Conservation (phyloP, 1,140 invertebrate species). For the Grapholita molesta region DNA sequence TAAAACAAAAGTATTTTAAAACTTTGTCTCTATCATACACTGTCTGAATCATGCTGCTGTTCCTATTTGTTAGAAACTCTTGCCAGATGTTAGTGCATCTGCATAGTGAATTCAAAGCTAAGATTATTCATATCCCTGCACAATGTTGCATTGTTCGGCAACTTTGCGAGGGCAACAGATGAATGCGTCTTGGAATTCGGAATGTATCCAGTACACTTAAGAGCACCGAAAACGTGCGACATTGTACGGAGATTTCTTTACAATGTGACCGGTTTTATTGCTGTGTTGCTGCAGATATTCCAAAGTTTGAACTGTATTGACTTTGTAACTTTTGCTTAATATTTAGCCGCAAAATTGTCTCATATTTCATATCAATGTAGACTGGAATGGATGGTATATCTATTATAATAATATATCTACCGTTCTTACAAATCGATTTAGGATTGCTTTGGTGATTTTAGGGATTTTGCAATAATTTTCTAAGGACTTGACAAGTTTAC, state of each 20-base stretch:
- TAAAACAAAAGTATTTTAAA: no score
- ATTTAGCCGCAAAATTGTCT: no score
- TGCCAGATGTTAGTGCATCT: neutral
- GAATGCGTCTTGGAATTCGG: neutral
- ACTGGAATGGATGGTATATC: neutral
- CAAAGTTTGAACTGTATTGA: neutral
- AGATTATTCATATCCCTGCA: neutral
- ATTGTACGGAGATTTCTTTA: no score
- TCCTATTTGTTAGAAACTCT: neutral
- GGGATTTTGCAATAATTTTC: no score
- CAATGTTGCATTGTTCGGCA: conserved; percentile 7
- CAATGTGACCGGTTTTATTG: no score
- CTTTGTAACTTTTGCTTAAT: neutral
- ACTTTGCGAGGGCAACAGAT: conserved; percentile 3
- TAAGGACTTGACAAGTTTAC: no score
- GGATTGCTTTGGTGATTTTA: no score
- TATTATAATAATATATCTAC: neutral
- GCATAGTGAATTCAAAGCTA: neutral
- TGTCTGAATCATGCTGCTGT: neutral
- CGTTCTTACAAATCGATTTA: neutral
- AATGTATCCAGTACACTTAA: no score
- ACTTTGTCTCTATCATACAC: no score
- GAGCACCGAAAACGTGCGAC: no score
- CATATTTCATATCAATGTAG: neutral
- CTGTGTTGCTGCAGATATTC: neutral